Percentiles rank a stretch among this genome's conserved stretches.
Evolutionary conservation across 1,140 invertebrate species (phyloP).

Genomic region (Acromyrmex echinatior): DNA sequence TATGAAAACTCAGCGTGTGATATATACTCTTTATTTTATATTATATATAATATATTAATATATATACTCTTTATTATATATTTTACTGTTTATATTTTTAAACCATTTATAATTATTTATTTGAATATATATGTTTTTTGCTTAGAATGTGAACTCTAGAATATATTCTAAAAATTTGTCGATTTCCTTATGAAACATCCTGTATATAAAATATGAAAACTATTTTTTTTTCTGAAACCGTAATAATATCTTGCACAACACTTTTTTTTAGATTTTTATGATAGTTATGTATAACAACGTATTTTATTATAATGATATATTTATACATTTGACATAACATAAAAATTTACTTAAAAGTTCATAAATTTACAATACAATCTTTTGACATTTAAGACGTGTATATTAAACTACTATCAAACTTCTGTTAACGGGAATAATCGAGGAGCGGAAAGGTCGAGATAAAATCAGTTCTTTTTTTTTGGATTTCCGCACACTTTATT

Average conservation of each 20-base stretch:
- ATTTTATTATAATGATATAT: neutral
- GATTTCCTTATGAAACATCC: too few relatives aligned
- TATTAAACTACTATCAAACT: constrained; percentile 20
- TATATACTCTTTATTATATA: too few relatives aligned
- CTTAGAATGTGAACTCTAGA: too few relatives aligned
- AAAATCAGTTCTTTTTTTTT: neutral
- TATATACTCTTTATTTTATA: too few relatives aligned
- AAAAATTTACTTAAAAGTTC: neutral
- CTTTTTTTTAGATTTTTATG: neutral
- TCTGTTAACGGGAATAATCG: constrained; percentile 1
- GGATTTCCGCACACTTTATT: neutral
- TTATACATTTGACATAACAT: neutral
- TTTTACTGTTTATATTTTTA: too few relatives aligned
- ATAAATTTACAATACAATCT: neutral
- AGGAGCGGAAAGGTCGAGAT: neutral
- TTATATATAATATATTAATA: too few relatives aligned
- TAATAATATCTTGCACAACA: neutral
- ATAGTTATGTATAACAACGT: neutral
- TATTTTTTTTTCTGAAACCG: neutral
- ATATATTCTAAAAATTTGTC: too few relatives aligned
- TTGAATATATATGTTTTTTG: too few relatives aligned
- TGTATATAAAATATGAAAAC: neutral
- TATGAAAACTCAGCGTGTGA: too few relatives aligned
- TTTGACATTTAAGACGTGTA: neutral
- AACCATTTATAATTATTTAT: too few relatives aligned